Base-by-base conservation (phyloP, 2,113 vertebrate species). In the Halcyon senegalensis region DNA sequence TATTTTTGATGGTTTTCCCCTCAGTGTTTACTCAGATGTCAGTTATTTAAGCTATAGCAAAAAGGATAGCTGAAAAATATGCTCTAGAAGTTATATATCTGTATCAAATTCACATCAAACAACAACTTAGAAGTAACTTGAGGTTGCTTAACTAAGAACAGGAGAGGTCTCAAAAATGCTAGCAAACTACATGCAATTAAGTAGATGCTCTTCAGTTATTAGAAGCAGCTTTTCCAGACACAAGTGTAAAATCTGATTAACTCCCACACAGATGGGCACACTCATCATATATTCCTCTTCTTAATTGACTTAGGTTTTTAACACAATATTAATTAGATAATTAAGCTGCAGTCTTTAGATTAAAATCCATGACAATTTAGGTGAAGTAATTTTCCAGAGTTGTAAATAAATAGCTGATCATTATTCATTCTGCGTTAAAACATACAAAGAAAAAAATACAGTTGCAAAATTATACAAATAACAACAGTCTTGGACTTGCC, bases 401-500 rank as follows among this genome's bases (percentile, higher is more conserved):
- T 87, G 79, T 56, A 58, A 85, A 87, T 68, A 8, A 87, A 1
- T 55, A 81, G 7, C 59, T 41, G 13, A 53, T 66, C 5, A 30
- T 81, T 63, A 66, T 28, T 87, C 51, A 87, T 33, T 41, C 43
- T 70, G 41, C 27, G 39, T 28, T 77, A 72, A 10, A 68, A 79
- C 33, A 46, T 13, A 82, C 1, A 27, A 33, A 70, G 44, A 73
- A 44, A n/a, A 51, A 81, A 87, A 90, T 14, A 30, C 1, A 82
- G 11, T 67, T 72, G 16, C 15, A 72, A 39, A 85, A 39, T 48
- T 39, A 48, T 16, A 70, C 17, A 62, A 79, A 35, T 20, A 14
- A 46, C 6, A 14, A 6, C 16, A 41, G 19, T 30, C 31, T 70
- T 8, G 1, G 23, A 94, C 98, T 97, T 97, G 98, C 99, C 98